These are phyloP conservation scores for Scaptodrosophila latifasciaeformis DNA, from an alignment of 2,888 invertebrate species.

Conservation along the genomic window DNA sequence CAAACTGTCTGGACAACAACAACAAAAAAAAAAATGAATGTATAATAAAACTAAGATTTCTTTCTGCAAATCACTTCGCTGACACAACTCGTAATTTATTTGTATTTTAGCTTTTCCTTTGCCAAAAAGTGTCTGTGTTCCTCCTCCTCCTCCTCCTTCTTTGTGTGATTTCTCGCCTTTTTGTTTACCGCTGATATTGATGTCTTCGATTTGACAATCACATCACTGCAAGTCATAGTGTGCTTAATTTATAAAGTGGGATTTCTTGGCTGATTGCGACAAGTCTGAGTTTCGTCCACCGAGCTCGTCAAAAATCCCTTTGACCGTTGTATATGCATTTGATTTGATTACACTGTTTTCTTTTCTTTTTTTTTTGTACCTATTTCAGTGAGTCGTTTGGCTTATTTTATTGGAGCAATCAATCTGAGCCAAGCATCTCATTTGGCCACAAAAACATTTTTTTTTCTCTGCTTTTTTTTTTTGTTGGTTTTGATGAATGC, in stretches of 20 bases:
- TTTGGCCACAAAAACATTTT: no score
- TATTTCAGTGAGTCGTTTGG: constrained; percentile 14
- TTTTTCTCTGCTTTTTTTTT: no score
- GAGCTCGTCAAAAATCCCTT: no score
- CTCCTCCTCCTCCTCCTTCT: no score
- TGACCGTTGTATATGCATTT: no score
- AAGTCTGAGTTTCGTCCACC: constrained; percentile 15
- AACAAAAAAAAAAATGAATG: neutral
- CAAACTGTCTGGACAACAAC: neutral
- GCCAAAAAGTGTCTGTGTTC: no score
- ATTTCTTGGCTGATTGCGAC: constrained; percentile 16
- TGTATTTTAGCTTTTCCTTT: no score
- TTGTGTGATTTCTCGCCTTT: neutral
- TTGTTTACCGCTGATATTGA: neutral
- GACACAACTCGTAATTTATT: constrained; percentile 1
- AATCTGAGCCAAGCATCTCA: constrained; percentile 6
- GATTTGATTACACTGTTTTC: no score
- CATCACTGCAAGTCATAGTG: constrained; percentile 39
- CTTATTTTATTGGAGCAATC: constrained; percentile 31
- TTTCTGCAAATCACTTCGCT: constrained; percentile 40
- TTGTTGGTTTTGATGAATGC: constrained; percentile 9
- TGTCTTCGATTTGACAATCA: neutral
- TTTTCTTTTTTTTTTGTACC: constrained; percentile 8
- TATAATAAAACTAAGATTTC: neutral
- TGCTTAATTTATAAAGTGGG: constrained; percentile 16